Evolutionary conservation across 1,140 invertebrate genomes (phyloP).

Genomic region (Calephelis nemesis): DNA sequence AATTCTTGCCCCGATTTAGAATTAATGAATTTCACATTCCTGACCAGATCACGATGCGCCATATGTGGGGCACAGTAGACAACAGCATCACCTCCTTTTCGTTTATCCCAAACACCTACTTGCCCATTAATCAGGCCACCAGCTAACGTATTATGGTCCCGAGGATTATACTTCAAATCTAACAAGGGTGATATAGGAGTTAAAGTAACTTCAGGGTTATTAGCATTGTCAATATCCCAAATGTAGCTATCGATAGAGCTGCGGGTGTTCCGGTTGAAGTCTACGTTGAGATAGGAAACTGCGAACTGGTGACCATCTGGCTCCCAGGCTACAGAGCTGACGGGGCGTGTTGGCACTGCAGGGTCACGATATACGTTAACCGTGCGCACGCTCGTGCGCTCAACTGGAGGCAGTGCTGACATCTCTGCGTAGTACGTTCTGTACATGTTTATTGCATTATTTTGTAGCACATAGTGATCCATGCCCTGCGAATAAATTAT

Average conservation of each 20-base stretch:
- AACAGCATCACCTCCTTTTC: conserved; percentile 83
- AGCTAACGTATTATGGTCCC: conserved; percentile 88
- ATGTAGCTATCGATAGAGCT: conserved; percentile 85
- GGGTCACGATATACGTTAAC: conserved; percentile 60
- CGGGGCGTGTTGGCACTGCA: conserved; percentile 81
- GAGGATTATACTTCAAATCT: conserved; percentile 93
- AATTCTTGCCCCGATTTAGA: conserved; percentile 92
- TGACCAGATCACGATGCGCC: conserved; percentile 89
- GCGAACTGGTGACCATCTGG: conserved; percentile 91
- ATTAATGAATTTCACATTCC: conserved; percentile 88
- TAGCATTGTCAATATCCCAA: conserved; percentile 96
- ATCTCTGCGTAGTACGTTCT: conserved; percentile 90
- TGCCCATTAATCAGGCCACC: conserved; percentile 56
- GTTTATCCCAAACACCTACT: conserved; percentile 88
- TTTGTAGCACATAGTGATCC: conserved; percentile 93
- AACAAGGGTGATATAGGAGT: conserved; percentile 86
- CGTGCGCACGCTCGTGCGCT: conserved; percentile 82
- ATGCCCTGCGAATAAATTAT: too few relatives aligned
- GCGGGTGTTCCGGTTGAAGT: conserved; percentile 82
- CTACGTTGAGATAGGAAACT: conserved; percentile 90
- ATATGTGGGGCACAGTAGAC: conserved; percentile 82
- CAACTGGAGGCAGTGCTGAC: conserved; percentile 80
- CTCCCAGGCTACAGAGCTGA: conserved; percentile 92
- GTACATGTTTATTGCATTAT: conserved; percentile 96
- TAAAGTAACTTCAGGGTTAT: conserved; percentile 87